phyloP scores from a whole-genome alignment of 2,113 vertebrate species.

The Hydropotes inermis region DNA sequence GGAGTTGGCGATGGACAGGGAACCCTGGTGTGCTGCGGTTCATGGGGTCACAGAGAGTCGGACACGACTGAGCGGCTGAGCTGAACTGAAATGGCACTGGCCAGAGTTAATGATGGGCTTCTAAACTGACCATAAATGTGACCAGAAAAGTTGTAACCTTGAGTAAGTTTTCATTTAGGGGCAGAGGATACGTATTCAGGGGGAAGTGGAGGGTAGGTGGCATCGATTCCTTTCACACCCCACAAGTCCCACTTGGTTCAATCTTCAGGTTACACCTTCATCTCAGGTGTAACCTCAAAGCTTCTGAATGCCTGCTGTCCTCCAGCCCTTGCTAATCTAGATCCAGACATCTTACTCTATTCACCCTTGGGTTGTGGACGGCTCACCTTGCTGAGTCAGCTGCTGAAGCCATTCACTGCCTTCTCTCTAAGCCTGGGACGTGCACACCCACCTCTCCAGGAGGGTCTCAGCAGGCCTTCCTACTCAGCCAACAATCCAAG shows the following conservation, averaged over 20 bases:
- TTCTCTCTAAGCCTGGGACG: background rate
- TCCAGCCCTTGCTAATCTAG: background rate
- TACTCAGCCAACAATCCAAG: background rate
- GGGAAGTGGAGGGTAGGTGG: background rate
- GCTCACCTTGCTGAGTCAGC: background rate
- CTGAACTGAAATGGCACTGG: background rate
- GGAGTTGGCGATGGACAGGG: background rate
- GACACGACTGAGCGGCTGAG: fast-evolving
- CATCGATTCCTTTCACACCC: background rate
- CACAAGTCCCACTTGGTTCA: background rate
- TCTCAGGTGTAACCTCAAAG: background rate
- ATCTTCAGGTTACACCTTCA: background rate
- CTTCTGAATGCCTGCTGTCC: background rate
- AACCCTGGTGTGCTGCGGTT: background rate
- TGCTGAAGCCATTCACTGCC: background rate
- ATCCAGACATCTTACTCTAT: background rate
- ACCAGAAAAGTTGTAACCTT: background rate
- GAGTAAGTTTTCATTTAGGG: background rate
- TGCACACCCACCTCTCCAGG: background rate
- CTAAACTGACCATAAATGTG: background rate
- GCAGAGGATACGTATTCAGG: background rate
- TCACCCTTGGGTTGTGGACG: background rate
- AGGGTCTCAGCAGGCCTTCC: background rate
- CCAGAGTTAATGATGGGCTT: background rate
- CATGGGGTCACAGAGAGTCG: background rate